Evolutionary conservation across 2,888 invertebrate species (phyloP).

Genomic region (Ophion slaviceki): DNA sequence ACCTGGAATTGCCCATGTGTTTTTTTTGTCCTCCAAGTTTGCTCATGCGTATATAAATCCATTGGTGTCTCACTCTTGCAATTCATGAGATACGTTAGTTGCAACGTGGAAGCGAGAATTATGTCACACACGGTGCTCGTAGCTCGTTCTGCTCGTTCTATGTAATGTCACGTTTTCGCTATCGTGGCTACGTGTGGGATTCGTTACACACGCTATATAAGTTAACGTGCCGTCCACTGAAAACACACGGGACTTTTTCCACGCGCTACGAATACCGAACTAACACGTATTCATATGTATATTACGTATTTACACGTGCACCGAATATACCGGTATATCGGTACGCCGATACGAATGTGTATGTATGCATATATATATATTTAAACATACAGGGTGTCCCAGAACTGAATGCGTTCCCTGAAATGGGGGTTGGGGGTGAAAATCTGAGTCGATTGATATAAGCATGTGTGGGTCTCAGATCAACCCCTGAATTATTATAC

Average conservation of each 20-base stretch:
- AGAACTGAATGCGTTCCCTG: too few species aligned
- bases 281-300: slow-evolving; percentile 42
- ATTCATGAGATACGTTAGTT: slow-evolving; percentile 47
- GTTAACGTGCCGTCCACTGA: slow-evolving; percentile 25
- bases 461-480: too few species aligned
- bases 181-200: slow-evolving; percentile 60
- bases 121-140: slow-evolving; percentile 58
- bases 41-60: slow-evolving; percentile 12
- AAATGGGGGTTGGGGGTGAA: too few species aligned
- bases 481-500: too few species aligned
- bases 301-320: slow-evolving; percentile 17
- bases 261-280: slow-evolving; percentile 61
- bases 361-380: background rate
- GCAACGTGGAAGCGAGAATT: slow-evolving; percentile 62
- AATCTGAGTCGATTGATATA: too few species aligned
- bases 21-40: background rate
- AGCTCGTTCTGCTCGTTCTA: slow-evolving; percentile 38
- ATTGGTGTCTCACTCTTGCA: slow-evolving; percentile 22
- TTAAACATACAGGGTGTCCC: too few species aligned
- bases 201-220: slow-evolving; percentile 44
- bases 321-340: slow-evolving; percentile 17
- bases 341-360: background rate
- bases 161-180: slow-evolving; percentile 66
- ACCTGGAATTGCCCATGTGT: background rate
- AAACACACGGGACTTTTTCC: slow-evolving; percentile 62